Conservation (phyloP, 1,140 invertebrate species). For the Eriocheir sinensis region DNA sequence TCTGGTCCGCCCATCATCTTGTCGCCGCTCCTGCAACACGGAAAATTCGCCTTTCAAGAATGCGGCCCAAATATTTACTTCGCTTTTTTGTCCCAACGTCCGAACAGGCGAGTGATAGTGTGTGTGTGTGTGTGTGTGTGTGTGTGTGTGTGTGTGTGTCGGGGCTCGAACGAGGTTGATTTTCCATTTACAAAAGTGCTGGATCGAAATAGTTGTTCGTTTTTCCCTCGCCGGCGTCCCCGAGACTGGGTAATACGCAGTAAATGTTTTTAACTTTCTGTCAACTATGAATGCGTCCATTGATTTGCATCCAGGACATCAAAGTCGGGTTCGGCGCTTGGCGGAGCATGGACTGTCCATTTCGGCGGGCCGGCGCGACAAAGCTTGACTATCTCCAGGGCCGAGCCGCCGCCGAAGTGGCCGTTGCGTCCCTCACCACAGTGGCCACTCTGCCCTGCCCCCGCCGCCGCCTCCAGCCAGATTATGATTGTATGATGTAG, state of each 20-base stretch:
- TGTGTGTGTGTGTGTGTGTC: slow-evolving; percentile 39
- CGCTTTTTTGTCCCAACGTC: background rate
- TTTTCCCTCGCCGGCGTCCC: background rate
- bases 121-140: slow-evolving; percentile 49
- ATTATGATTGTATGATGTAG: slow-evolving; percentile 67
- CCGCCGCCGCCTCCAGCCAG: background rate
- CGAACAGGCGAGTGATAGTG: too few species aligned
- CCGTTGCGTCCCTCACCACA: slow-evolving; percentile 30
- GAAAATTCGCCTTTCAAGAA: slow-evolving; percentile 7
- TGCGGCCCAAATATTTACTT: slow-evolving; percentile 15
- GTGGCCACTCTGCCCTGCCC: background rate
- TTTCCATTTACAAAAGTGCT: slow-evolving; percentile 4
- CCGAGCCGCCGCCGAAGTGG: background rate
- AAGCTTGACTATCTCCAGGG: slow-evolving; percentile 4
- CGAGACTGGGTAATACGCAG: slow-evolving; percentile 48
- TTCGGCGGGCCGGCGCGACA: slow-evolving; percentile 54
- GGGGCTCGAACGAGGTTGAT: background rate
- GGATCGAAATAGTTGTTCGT: background rate
- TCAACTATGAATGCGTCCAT: slow-evolving; percentile 76
- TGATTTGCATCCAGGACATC: slow-evolving; percentile 73
- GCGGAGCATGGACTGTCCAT: slow-evolving; percentile 71
- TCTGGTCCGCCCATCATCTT: background rate
- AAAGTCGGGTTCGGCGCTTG: slow-evolving; percentile 60
- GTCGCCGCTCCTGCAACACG: background rate
- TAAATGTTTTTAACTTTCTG: slow-evolving; percentile 75